Base-by-base conservation (phyloP, 2,888 invertebrate species). In the Arctia plantaginis region DNA sequence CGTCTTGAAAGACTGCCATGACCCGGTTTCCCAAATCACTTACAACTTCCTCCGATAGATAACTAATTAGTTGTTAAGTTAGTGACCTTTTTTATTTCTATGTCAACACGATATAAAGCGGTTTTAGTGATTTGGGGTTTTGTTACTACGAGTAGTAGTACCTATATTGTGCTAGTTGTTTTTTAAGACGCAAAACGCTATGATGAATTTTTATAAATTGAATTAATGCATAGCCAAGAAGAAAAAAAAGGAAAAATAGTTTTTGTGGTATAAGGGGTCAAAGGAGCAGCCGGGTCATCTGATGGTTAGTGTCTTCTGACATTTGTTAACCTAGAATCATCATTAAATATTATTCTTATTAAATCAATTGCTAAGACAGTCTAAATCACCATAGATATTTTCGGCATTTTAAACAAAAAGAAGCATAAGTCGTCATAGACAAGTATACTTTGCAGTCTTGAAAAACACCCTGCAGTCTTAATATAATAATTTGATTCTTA, bases 1-100 rank as follows among this genome's bases (percentile, higher is more conserved):
- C 33, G 8, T 67, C 62, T 44, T 71, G 69, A 74, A 74, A 66
- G 70, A 68, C 75, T 72, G 74, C 80, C 76, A 33, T 82, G 82
- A 80, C 82, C 82, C 33, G 35, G n/a, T 18, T 71, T 79, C 55
- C 66, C 59, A 67, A 70, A 51, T 30, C 74, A 81, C 47, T 80
- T 76, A 77, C n/a, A 72, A 76, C n/a, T 67, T 30, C 30, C 39
- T 67, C 66, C 20, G 8, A 20, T 27, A 67, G 74, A 76, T 73
- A 77, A 67, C 59, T 75, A 71, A 82, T 72, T 71, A 77, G 66
- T 41, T 70, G 59, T 70, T 77, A 62, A 41, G 33, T 66, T 27
- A 27, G 4, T 75, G 76, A 66, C 10, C 15, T 59, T 72, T 74
- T 66, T 66, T 59, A 33, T 70, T 70, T 12, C 35, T 55, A 39